Percentiles rank a stretch among this genome's conserved stretches.
Conservation (phyloP, 2,113 vertebrate genomes). For the Oreocharis arfaki region DNA sequence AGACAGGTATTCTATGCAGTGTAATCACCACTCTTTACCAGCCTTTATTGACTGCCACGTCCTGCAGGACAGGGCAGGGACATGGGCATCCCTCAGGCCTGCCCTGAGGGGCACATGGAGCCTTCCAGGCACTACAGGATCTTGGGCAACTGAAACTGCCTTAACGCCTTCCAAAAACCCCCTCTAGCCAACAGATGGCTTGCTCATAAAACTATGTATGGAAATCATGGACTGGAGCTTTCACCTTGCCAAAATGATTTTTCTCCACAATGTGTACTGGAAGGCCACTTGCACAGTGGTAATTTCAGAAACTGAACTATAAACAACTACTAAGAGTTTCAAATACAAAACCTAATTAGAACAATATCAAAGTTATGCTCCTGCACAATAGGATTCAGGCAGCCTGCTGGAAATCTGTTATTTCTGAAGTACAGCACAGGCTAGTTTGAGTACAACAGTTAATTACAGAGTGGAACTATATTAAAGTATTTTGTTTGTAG, state of each 20-base stretch:
- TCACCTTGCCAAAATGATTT: background rate
- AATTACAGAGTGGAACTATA: background rate
- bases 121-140: background rate
- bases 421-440: background rate
- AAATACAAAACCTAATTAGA: background rate
- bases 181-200: background rate
- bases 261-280: background rate
- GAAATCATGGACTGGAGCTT: background rate
- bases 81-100: background rate
- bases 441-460: background rate
- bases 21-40: background rate
- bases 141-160: background rate
- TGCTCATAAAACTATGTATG: background rate
- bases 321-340: background rate
- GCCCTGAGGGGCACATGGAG: background rate
- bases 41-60: fast-evolving
- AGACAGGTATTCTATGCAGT: background rate
- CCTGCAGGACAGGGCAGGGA: background rate
- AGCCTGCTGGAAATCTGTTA: background rate
- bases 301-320: background rate
- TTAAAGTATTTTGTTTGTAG: background rate
- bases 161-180: background rate
- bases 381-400: background rate
- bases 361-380: background rate
- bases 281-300: background rate